phyloP scores from a whole-genome alignment of 2,797 vertebrate genomes.

The Furcifer pardalis region DNA sequence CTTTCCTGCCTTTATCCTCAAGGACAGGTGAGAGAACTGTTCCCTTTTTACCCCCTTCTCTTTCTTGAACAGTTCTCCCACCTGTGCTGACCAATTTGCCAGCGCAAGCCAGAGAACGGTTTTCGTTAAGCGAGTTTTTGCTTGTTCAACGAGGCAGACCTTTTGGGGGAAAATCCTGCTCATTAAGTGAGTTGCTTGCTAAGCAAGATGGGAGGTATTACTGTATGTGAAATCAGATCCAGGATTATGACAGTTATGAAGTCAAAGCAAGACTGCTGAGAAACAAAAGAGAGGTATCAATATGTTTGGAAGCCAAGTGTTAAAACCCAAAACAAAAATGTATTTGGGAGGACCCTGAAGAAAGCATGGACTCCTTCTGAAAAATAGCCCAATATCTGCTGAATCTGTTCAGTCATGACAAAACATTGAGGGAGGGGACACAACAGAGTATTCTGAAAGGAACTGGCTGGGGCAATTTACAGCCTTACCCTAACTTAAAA shows the following conservation, averaged over 20 bases:
- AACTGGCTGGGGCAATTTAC: background rate
- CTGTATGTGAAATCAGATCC: background rate
- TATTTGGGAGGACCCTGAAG: background rate
- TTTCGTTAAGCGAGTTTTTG: too few relatives aligned
- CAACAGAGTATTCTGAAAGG: background rate
- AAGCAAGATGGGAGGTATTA: too few relatives aligned
- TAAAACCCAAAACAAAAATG: background rate
- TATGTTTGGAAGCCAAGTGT: background rate
- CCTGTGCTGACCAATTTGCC: too few relatives aligned
- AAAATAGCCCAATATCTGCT: background rate
- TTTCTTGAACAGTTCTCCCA: too few relatives aligned
- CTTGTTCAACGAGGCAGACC: too few relatives aligned
- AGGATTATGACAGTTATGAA: background rate
- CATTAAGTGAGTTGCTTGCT: too few relatives aligned
- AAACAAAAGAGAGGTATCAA: background rate
- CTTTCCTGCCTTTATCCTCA: too few relatives aligned
- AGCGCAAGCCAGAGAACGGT: too few relatives aligned
- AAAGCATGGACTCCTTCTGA: background rate
- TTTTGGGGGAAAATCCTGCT: too few relatives aligned
- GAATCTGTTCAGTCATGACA: background rate
- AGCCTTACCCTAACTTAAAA: background rate
- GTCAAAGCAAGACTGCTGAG: background rate
- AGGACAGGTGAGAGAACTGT: too few relatives aligned
- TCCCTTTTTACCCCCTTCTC: too few relatives aligned
- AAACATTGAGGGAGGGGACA: background rate